These are phyloP conservation scores for Drosophila algonquin DNA, from an alignment of 2,888 invertebrate genomes.

Conservation along the genomic window DNA sequence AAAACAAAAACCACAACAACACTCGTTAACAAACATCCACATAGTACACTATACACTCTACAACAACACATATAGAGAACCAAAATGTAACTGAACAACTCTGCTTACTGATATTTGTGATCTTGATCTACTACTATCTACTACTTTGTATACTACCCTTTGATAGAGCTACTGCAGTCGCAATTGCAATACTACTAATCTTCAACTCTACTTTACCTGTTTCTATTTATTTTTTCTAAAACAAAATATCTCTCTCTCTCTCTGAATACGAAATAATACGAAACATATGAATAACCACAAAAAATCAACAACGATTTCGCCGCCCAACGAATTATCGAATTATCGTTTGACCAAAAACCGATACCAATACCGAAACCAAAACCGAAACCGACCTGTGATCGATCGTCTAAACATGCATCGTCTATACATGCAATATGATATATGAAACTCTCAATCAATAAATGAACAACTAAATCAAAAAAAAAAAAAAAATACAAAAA, in stretches of 20 bases:
- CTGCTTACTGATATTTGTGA: constrained; percentile 39
- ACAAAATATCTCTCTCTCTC: constrained; percentile 15
- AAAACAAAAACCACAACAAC: no score
- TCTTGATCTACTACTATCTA: constrained; percentile 41
- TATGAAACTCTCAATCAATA: constrained; percentile 1
- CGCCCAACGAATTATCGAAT: constrained; percentile 29
- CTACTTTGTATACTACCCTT: constrained; percentile 32
- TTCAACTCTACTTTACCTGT: constrained; percentile 67
- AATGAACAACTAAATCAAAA: constrained; percentile 20
- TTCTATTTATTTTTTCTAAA: constrained; percentile 62
- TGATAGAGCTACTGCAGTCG: constrained; percentile 27
- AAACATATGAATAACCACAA: constrained; percentile 9
- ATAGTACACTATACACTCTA: constrained; percentile 28
- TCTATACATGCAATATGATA: background rate
- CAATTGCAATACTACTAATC: constrained; percentile 64
- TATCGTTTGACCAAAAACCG: constrained; percentile 24
- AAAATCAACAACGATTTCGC: constrained; percentile 35
- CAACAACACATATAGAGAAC: constrained; percentile 14
- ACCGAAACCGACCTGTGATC: constrained; percentile 35
- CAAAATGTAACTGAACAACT: constrained; percentile 24
- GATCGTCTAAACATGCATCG: constrained; percentile 16
- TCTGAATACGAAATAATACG: constrained; percentile 20
- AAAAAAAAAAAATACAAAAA: constrained; percentile 18
- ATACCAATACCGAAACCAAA: background rate
- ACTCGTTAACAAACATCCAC: constrained; percentile 1